These are phyloP conservation scores for Zaprionus taronus DNA, from an alignment of 1,140 invertebrate species.

Conservation along the genomic window DNA sequence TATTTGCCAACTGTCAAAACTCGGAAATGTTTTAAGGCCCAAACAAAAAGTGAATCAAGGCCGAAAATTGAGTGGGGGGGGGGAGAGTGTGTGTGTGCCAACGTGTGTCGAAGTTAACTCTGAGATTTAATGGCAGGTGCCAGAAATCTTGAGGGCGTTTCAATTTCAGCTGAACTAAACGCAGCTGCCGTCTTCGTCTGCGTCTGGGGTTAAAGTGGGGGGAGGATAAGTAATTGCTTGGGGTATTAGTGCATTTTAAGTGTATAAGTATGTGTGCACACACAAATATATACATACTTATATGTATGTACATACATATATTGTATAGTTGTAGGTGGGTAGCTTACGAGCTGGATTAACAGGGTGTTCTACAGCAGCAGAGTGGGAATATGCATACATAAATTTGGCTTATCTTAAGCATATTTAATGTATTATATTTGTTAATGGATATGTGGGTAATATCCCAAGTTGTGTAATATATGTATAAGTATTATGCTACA, in stretches of 20 bases:
- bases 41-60: neutral
- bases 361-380: neutral
- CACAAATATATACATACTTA: neutral
- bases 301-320: neutral
- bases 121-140: constrained; percentile 49
- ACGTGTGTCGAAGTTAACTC: constrained; percentile 34
- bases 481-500: no score
- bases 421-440: neutral
- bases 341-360: constrained; percentile 3
- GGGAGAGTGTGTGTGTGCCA: constrained; percentile 3
- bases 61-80: neutral
- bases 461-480: no score
- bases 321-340: neutral
- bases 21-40: neutral
- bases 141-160: constrained; percentile 45
- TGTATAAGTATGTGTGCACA: neutral
- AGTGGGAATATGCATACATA: neutral
- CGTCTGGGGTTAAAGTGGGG: no score
- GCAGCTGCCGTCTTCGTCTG: neutral
- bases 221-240: constrained; percentile 35
- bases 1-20: neutral
- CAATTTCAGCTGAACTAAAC: constrained; percentile 37
- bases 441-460: neutral
- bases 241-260: constrained; percentile 27
- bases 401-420: neutral